Percentiles rank a stretch among this genome's conserved stretches.
Conservation (phyloP, 23 tunicate species). For the Styela plicata region DNA sequence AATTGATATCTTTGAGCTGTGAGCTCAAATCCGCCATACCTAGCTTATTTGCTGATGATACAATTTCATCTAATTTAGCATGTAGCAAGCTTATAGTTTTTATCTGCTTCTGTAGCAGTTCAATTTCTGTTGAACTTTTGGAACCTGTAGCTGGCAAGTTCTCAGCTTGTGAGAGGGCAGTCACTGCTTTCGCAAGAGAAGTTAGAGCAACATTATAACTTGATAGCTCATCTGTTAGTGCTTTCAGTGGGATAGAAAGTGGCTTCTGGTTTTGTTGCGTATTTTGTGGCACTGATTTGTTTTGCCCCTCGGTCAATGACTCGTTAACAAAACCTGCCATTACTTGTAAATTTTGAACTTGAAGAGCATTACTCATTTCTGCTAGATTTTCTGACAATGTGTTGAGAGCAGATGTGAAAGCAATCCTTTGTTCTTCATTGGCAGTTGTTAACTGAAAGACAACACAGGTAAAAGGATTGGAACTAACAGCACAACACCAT, state of each 20-base stretch:
- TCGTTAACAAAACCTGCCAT: constrained; percentile 18
- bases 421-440: neutral
- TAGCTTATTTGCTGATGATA: constrained; percentile 18
- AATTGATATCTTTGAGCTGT: neutral
- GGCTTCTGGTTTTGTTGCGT: neutral
- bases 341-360: constrained; percentile 28
- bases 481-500: too few species aligned
- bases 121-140: neutral
- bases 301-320: neutral
- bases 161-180: constrained; percentile 2
- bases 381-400: constrained; percentile 2
- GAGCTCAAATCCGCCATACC: neutral
- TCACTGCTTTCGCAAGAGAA: constrained; percentile 19
- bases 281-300: neutral
- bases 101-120: neutral
- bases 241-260: neutral
- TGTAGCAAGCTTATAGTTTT: neutral
- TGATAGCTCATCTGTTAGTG: neutral
- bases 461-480: too few species aligned
- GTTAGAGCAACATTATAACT: constrained; percentile 20
- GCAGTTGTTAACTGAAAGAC: neutral
- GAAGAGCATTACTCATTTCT: constrained; percentile 32
- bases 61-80: constrained; percentile 6
- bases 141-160: neutral
- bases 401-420: neutral